Conservation (phyloP, 2,888 invertebrate genomes). For the Morpho achilles region DNA sequence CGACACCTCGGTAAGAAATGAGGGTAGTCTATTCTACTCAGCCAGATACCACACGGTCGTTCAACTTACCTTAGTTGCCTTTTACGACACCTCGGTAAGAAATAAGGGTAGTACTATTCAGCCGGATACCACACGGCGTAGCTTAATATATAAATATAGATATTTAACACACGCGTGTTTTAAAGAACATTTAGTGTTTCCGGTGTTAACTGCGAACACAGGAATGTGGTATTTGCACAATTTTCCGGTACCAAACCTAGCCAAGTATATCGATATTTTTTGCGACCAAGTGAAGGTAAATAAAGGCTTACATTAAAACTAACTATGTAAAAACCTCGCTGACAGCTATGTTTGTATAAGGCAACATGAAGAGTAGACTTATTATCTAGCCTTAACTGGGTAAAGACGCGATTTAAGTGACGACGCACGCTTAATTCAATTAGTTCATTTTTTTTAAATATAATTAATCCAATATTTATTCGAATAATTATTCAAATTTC, state of each 20-base stretch:
- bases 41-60: too few species aligned
- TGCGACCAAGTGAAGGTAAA: constrained; percentile 21
- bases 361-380: constrained; percentile 32
- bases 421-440: constrained; percentile 10
- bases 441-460: background rate
- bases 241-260: constrained; percentile 20
- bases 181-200: too few species aligned
- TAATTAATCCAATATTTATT: background rate
- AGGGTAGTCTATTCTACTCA: too few species aligned
- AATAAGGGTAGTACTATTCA: too few species aligned
- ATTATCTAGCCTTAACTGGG: constrained; percentile 34
- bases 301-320: constrained; percentile 27
- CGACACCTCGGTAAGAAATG: too few species aligned
- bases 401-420: constrained; percentile 23
- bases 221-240: constrained; percentile 5
- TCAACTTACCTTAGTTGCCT: too few species aligned
- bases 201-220: too few species aligned
- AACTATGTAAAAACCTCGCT: constrained; percentile 29
- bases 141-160: too few species aligned
- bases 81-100: too few species aligned
- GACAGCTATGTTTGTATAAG: constrained; percentile 32
- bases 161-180: too few species aligned
- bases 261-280: constrained; percentile 22
- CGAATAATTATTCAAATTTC: too few species aligned
- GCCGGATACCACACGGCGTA: too few species aligned